A percentile compares a stretch with the other conserved stretches of the same genome.
Conservation (phyloP, 2,113 vertebrate genomes). For the Epinephelus cyanopodus region DNA sequence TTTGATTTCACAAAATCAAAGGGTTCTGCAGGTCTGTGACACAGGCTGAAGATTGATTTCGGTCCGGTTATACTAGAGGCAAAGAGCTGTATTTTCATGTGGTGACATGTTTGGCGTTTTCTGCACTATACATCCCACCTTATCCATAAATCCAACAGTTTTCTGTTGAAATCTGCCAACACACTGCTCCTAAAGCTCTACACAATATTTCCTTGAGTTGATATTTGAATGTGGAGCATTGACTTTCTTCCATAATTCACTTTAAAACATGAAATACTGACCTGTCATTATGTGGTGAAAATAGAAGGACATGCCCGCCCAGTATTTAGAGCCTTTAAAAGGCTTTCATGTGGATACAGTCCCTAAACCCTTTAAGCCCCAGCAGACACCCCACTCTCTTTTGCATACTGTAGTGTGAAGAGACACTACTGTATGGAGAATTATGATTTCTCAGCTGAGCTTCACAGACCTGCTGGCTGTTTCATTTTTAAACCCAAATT, state of each 20-base stretch:
- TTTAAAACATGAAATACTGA: neutral
- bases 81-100: neutral
- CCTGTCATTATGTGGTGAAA: neutral
- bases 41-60: slow-evolving; percentile 9
- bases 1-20: slow-evolving; percentile 43
- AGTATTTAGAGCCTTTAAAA: neutral
- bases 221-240: neutral
- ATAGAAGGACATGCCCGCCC: neutral
- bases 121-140: neutral
- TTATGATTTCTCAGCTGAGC: neutral
- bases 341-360: slow-evolving; percentile 2
- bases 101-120: neutral
- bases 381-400: neutral
- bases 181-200: neutral
- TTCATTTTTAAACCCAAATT: neutral
- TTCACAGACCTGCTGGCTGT: neutral
- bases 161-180: neutral
- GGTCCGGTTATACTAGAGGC: neutral
- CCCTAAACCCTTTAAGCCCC: neutral
- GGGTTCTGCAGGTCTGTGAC: slow-evolving; percentile 27
- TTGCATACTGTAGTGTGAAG: neutral
- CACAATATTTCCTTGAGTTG: rapidly evolving
- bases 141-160: neutral
- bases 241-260: neutral
- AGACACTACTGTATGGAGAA: neutral